A percentile compares a stretch with the other conserved stretches of the same genome.
Evolutionary conservation across 2,797 vertebrate species (phyloP).

Genomic region (Argyrosomus regius): DNA sequence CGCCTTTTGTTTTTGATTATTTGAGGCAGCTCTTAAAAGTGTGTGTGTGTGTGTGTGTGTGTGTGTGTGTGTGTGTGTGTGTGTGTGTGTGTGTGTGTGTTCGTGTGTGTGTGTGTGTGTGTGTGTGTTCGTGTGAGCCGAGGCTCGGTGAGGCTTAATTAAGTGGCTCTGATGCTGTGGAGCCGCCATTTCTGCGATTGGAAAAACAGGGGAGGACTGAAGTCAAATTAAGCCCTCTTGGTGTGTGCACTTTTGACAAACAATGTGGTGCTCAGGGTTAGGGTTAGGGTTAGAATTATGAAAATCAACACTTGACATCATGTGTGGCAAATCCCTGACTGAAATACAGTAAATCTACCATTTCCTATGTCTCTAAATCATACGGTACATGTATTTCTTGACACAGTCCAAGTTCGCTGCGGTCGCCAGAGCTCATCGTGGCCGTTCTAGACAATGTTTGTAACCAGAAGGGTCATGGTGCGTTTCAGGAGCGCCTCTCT

Average conservation of each 20-base stretch:
- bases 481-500: too few species aligned
- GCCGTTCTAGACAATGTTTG: too few species aligned
- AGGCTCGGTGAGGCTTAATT: slow-evolving; percentile 69
- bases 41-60: slow-evolving; percentile 8
- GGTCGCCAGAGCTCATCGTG: too few species aligned
- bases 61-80: too few species aligned
- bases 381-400: background rate
- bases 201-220: slow-evolving; percentile 26
- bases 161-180: slow-evolving; percentile 64
- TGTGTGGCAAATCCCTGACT: slow-evolving; percentile 34
- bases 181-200: slow-evolving; percentile 58
- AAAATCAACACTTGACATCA: slow-evolving; percentile 48
- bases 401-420: too few species aligned
- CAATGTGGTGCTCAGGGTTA: slow-evolving; percentile 48
- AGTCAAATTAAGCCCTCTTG: slow-evolving; percentile 70
- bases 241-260: slow-evolving; percentile 59
- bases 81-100: too few species aligned
- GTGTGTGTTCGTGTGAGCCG: background rate
- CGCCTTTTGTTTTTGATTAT: slow-evolving; percentile 65
- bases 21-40: slow-evolving; percentile 61
- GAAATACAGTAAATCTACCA: slow-evolving; percentile 13
- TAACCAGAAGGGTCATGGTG: too few species aligned
- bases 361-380: background rate
- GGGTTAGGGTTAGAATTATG: slow-evolving; percentile 27
- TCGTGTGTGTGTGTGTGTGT: slow-evolving; percentile 11